Evolutionary conservation across 2,797 vertebrate species (phyloP), one percentile per base, ranked within the genome.

Genomic region (Halcyon smyrnensis): DNA sequence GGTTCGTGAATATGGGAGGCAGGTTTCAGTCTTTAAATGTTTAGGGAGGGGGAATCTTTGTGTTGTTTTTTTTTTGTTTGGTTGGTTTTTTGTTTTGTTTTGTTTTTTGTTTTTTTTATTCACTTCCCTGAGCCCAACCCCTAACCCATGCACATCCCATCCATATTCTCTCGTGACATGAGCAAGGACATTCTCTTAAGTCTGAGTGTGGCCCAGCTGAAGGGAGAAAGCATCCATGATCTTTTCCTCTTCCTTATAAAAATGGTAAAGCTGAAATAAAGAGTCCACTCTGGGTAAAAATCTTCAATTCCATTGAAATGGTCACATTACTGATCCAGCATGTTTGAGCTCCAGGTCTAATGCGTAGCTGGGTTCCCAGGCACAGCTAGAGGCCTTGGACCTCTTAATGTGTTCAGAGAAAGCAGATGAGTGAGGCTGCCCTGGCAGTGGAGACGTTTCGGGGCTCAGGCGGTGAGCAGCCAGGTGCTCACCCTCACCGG

Each of bases 211-310:
- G 91, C 96, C 96, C 95, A 89, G 60, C 50, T 53, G n/a, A 97
- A 94, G 97, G 97, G 94, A 96, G 95, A 97, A 96, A 97, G 75
- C 94, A 94, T 95, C 88, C 0, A 68, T 95, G 88, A 94, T 94
- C 94, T 98, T 95, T 97, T 90, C 88, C 94, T 96, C 93, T 97
- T 96, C 92, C 73, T 97, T 98, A 96, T 95, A 84, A 97, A 96
- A 94, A 92, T 93, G 97, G 94, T 98, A 96, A 98, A 96, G 77
- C 94, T 98, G 96, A 98, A 98, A 98, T 98, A 98, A 98, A 98
- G 97, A 97, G 93, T 97, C 98, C 97, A 82, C 96, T 97, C 84
- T 97, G 97, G 97, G 97, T 97, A 97, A 96, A 92, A 97, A 97
- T 93, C 94, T 97, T 94, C 94, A 97, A 93, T 97, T 97, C 97